Evolutionary conservation across 1,140 invertebrate genomes (phyloP).

Genomic region (Pseudoatta argentina): DNA sequence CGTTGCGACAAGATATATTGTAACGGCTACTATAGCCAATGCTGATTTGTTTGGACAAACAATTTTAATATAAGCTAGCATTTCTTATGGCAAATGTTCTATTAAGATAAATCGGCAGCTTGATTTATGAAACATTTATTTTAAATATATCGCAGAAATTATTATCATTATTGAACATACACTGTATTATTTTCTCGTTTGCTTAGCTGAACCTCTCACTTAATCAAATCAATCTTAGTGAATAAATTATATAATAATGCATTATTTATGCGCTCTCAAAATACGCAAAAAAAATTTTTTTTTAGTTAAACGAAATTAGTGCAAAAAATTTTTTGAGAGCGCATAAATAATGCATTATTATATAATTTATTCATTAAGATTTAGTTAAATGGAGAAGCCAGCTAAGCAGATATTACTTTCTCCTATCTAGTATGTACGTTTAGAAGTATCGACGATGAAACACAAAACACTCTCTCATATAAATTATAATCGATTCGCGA

Average conservation of each 20-base stretch:
- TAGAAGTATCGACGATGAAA: neutral
- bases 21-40: neutral
- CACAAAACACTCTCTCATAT: neutral
- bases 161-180: neutral
- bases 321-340: too few species aligned
- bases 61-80: neutral
- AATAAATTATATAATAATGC: too few species aligned
- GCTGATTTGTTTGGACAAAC: conserved; percentile 20
- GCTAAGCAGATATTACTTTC: neutral
- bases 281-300: too few species aligned
- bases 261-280: too few species aligned
- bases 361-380: too few species aligned
- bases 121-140: neutral
- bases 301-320: too few species aligned
- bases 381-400: too few species aligned
- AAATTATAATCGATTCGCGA: neutral
- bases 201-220: too few species aligned
- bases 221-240: too few species aligned
- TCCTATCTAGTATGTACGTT: neutral
- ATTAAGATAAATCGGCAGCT: neutral
- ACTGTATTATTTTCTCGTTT: neutral
- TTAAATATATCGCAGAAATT: neutral
- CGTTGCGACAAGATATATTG: conserved; percentile 3
- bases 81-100: neutral
- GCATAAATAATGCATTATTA: too few species aligned